These are phyloP conservation scores for Chironomus riparius DNA, from an alignment of 2,888 invertebrate genomes.

Conservation along the genomic window DNA sequence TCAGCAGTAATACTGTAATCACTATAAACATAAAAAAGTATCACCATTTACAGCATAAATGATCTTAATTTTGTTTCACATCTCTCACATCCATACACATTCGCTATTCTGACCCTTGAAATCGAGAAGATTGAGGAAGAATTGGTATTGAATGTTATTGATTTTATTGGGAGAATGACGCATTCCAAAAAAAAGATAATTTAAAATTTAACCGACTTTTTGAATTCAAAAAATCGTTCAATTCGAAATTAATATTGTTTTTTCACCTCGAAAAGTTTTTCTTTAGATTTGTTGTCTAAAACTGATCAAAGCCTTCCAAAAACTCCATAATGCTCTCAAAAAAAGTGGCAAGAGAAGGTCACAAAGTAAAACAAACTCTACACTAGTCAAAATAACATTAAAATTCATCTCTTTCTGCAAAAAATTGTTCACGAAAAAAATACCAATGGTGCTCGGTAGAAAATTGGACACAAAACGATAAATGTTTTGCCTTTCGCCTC, in stretches of 20 bases:
- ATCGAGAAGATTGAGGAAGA: not conserved
- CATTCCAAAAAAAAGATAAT: not conserved
- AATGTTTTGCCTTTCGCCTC: constrained; percentile 19
- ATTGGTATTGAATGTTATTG: not conserved
- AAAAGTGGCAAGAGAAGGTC: too few relatives aligned
- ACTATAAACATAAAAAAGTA: constrained; percentile 22
- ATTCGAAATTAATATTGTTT: too few relatives aligned
- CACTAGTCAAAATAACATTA: too few relatives aligned
- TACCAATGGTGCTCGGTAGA: constrained; percentile 20
- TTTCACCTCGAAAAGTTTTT: too few relatives aligned
- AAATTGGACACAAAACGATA: constrained; percentile 27
- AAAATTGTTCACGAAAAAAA: not conserved
- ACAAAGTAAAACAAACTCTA: too few relatives aligned
- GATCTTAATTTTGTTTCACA: constrained; percentile 17
- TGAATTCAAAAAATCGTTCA: not conserved
- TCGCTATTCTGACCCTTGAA: constrained; percentile 3
- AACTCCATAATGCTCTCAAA: too few relatives aligned
- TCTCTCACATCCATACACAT: not conserved
- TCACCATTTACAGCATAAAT: constrained; percentile 23
- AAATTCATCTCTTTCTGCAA: not conserved
- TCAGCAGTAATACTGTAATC: not conserved
- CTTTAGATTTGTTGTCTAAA: too few relatives aligned
- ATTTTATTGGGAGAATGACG: too few relatives aligned
- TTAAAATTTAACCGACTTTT: too few relatives aligned
- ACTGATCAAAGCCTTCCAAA: not conserved